phyloP scores from a whole-genome alignment of 2,888 invertebrate genomes.

The Nematopogon swammerdamellus region DNA sequence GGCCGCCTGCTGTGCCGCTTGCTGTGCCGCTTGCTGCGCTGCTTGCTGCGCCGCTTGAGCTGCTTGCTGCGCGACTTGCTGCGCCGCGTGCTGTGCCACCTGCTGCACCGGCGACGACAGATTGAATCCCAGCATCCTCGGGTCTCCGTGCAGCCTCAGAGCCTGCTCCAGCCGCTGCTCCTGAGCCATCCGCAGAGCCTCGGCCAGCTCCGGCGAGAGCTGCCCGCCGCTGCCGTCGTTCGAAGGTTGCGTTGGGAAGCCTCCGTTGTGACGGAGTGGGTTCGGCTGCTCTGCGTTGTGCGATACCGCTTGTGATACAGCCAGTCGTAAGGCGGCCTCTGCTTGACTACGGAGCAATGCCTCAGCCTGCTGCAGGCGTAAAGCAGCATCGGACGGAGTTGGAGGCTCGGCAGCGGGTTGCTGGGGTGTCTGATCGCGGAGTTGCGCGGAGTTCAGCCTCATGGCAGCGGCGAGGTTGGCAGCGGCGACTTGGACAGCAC shows the following conservation, averaged over 20 bases:
- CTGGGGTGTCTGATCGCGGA: conserved; percentile 54
- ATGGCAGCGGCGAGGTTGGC: conserved; percentile 76
- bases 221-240: conserved; percentile 46
- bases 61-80: conserved; percentile 19
- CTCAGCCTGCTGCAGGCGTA: conserved; percentile 76
- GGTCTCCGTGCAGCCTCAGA: conserved; percentile 74
- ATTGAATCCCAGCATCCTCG: conserved; percentile 75
- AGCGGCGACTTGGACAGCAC: conserved; percentile 69
- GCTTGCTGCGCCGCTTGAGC: conserved; percentile 25
- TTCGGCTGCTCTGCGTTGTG: conserved; percentile 40
- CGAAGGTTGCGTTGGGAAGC: conserved; percentile 37
- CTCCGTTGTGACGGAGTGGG: conserved; percentile 46
- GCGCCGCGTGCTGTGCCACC: conserved; percentile 35
- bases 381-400: conserved; percentile 73
- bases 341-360: conserved; percentile 81
- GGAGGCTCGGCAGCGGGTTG: conserved; percentile 76
- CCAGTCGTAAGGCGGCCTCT: conserved; percentile 77
- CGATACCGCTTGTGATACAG: conserved; percentile 69
- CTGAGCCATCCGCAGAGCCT: conserved; percentile 67
- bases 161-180: conserved; percentile 83
- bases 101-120: conserved; percentile 42
- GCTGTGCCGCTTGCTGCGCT: conserved; percentile 13
- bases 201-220: conserved; percentile 67
- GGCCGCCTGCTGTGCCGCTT: conserved; percentile 7
- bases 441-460: conserved; percentile 48